Base-by-base conservation (phyloP, 2,113 vertebrate genomes). In the Salvelinus fontinalis region DNA sequence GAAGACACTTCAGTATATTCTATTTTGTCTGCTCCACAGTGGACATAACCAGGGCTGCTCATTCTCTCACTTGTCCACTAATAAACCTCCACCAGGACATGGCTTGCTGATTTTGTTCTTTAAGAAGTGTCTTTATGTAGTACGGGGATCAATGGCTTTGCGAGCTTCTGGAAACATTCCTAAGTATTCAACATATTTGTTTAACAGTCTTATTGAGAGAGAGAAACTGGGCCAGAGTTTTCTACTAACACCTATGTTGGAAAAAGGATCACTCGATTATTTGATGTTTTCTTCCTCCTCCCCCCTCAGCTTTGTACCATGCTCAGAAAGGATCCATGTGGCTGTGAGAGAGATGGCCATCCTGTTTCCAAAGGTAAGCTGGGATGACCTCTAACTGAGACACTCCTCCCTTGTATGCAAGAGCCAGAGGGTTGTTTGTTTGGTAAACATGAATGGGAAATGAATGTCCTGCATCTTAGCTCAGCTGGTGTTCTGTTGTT, bases 291-390 rank as follows among this genome's bases (percentile, higher is more conserved):
- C 51, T 51, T 26, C 0, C 26, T 11, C 73, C 3, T 18, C 18
- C 67, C 64, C 14, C 26, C 1, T 6, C 94, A 99, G 98, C 89
- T 99, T 99, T 73, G 93, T 96, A 79, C 97, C 96, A 0, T 99
- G 98, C 89, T 98, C 98, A 5, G 97, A 98, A 91, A 98, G 97
- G 90, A 99, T 99, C 91, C 97, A 97, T 9, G 72, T 95, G 84
- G 98, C 98, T 80, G 98, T 99, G 79, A 96, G 93, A 0, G 98
- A 99, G 90, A 99, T 99, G 98, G 98, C 98, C 57, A 94, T 95
- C 22, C 88, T 99, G 75, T 99, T 99, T 87, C 97, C 98, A 39
- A 99, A 99, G 94, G 98, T 99, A 93, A 95, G 93, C 31, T 18
- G 71, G 72, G 29, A 34, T 39, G 29, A 7, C 27, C 67, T 24